These are phyloP conservation scores for Cinclus cinclus DNA, from an alignment of 2,113 vertebrate species.

Conservation along the genomic window DNA sequence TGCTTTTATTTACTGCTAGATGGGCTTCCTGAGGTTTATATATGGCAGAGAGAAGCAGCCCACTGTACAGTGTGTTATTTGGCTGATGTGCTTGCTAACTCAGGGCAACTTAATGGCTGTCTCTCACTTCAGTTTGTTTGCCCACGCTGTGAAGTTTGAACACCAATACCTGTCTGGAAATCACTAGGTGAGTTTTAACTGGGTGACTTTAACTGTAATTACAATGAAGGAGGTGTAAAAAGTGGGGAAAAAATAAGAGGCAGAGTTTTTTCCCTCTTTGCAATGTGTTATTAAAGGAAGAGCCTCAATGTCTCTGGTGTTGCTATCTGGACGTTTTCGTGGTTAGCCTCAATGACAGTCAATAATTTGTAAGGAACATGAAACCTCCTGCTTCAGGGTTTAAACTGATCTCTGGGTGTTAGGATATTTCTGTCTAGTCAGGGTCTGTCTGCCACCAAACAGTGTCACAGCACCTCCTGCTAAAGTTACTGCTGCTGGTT, in stretches of 20 bases:
- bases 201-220: neutral
- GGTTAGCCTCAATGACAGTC: neutral
- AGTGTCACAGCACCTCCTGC: neutral
- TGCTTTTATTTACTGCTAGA: neutral
- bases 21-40: constrained; percentile 17
- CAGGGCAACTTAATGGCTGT: neutral
- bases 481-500: neutral
- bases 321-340: neutral
- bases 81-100: neutral
- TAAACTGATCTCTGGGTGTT: neutral
- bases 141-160: neutral
- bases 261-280: rapidly evolving
- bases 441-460: neutral
- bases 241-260: neutral
- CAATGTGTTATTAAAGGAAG: neutral
- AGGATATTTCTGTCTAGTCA: neutral
- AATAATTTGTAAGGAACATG: neutral
- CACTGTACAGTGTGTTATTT: neutral
- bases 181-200: neutral
- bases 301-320: neutral
- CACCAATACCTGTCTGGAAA: neutral
- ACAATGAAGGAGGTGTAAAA: neutral
- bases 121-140: neutral
- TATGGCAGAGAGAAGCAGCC: neutral
- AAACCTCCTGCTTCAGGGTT: neutral